Evolutionary conservation across 2,888 invertebrate species (phyloP), one percentile per base, ranked within the genome.

Genomic region (Hydrotaea diabolus): DNA sequence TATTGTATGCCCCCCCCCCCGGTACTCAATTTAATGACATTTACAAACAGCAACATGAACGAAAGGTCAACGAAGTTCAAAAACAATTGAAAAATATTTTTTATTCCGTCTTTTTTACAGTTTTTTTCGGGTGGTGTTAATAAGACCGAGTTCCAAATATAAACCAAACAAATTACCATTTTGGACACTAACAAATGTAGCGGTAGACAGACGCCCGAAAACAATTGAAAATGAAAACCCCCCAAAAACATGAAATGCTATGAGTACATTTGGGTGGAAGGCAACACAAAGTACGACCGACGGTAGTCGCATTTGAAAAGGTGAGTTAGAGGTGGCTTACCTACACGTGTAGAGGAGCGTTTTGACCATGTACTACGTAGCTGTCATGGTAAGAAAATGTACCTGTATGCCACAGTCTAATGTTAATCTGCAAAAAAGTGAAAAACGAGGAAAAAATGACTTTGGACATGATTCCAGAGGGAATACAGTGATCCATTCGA

Each of bases 51-150:
- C 26, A 26, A 59, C 26, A 75, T 17, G 4, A 53, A 43, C 19
- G 0, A 26, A 59, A 62, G 71, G 78, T 75, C 75, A 72, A 64
- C 43, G 31, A 36, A 75, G 71, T 82, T 82, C 78, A 79, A 55
- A 79, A 3, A 64, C 55, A 72, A 72, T 49, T 57, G 46, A 64
- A 36, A 43, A 64, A 66, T 81, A 62, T 77, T 31, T 31, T 26
- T 62, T 31, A 26, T 62, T 36, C 15, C 36, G 62, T 3, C 62
- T n/a, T 43, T 66, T 66, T n/a, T n/a, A n/a, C n/a, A n/a, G 46
- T 46, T 19, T 66, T 43, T 19, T 8, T 13, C 66, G n/a, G 13
- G 7, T 55, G 2, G 64, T 77, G 77, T 82, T 82, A 74, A 77
- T 31, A 73, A 73, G 21, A 64, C 36, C 43, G 23, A 77, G 17